Evolutionary conservation across 2,888 invertebrate genomes (phyloP), one percentile per base, ranked within the genome.

Genomic region (Cheiracanthium punctorium): DNA sequence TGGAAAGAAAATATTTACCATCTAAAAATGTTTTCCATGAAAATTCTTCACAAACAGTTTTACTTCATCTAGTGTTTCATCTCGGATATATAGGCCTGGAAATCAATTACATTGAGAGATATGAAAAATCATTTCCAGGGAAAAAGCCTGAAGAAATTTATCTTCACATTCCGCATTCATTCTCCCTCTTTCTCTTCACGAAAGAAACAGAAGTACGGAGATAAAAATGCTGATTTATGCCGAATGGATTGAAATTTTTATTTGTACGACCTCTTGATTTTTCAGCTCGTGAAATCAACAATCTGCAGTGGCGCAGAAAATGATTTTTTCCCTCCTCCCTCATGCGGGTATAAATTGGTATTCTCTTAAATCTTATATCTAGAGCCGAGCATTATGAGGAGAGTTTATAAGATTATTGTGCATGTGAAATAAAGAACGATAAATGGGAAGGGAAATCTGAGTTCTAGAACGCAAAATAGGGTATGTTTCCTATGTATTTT

Each of bases 221-320:
- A 17, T 17, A 17, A 48, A 48, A 48, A 48, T 48, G 43, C 14
- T 48, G 43, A 48, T 48, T 48, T 48, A 48, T 48, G 10, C 43
- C 43, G 43, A 48, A 48, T 48, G 17, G 43, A 48, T 48, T 48
- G 43, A 48, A 48, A 48, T 48, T 48, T 48, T 48, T 48, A 48
- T 48, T 48, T 48, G 43, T 48, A 48, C n/a, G n/a, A n/a, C 7
- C 14, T 48, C 2, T 48, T 48, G 10, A 48, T 48, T 48, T 17
- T 17, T 48, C 43, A 17, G 43, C n/a, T 48, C 2, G 43, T 5
- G 43, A 48, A 48, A 48, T 48, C 43, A 48, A 48, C 43, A 10
- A 48, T 17, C 2, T 48, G 2, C 5, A 48, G 17, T 12, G 43
- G 43, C 17, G 17, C 14, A 48, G 10, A 17, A 48, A 17, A 48